Evolutionary conservation across 2,113 vertebrate species (phyloP).

Genomic region (Sisor rabdophorus): DNA sequence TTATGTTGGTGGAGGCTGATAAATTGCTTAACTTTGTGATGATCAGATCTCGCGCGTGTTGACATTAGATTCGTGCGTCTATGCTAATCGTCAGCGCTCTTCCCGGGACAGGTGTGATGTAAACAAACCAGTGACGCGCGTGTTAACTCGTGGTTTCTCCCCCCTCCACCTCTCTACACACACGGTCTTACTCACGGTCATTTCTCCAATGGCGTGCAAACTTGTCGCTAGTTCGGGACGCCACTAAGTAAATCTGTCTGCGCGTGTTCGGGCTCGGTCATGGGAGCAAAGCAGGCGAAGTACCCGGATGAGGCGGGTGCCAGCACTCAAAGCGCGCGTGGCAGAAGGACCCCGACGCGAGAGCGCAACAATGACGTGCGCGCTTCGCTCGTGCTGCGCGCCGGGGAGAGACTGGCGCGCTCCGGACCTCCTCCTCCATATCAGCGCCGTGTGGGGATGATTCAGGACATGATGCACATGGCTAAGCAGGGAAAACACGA

Average conservation of each 20-base stretch:
- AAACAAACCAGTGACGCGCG: conserved; percentile 8
- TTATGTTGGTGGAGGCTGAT: too few relatives aligned
- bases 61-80: neutral
- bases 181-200: too few relatives aligned
- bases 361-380: conserved; percentile 77
- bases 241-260: neutral
- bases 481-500: conserved; percentile 87
- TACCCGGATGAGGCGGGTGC: conserved; percentile 67
- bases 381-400: conserved; percentile 81
- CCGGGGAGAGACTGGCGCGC: conserved; percentile 80
- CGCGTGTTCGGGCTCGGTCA: conserved; percentile 47
- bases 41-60: neutral
- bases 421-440: conserved; percentile 79
- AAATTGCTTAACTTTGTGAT: conserved; percentile 16
- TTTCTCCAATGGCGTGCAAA: neutral
- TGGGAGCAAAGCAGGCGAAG: conserved; percentile 92
- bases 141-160: neutral
- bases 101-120: neutral
- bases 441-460: conserved; percentile 86
- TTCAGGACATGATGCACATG: conserved; percentile 93
- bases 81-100: neutral
- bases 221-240: neutral
- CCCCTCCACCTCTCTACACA: too few relatives aligned
- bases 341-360: conserved; percentile 72
- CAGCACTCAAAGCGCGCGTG: conserved; percentile 71